phyloP scores from a whole-genome alignment of 2,797 vertebrate genomes.

The Taenioides sp. region DNA sequence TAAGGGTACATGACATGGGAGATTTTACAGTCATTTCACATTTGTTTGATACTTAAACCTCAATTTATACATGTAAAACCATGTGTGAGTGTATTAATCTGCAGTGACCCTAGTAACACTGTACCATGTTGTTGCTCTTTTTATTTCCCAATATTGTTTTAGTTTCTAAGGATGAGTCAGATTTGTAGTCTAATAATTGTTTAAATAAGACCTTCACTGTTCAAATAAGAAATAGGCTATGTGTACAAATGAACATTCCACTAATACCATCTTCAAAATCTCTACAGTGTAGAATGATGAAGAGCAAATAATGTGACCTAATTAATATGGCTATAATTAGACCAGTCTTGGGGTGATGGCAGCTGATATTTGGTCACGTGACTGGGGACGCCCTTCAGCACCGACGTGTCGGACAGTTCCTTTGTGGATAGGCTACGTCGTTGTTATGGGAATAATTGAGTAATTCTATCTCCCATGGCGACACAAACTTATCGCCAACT shows the following conservation, averaged over 20 bases:
- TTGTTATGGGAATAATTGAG: slow-evolving; percentile 5
- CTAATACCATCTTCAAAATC: neutral
- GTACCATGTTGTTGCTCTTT: neutral
- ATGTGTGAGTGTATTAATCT: neutral
- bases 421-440: slow-evolving; percentile 14
- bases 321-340: neutral
- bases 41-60: too few relatives aligned
- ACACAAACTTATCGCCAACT: neutral
- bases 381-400: slow-evolving; percentile 61
- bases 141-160: neutral
- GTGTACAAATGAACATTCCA: neutral
- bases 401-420: slow-evolving; percentile 72
- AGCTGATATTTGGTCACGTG: slow-evolving; percentile 40
- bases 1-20: too few relatives aligned
- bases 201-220: neutral
- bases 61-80: too few relatives aligned
- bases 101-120: neutral
- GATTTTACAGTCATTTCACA: too few relatives aligned
- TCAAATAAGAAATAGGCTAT: neutral
- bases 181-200: neutral
- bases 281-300: neutral
- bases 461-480: neutral
- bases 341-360: neutral
- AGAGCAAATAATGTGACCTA: neutral
- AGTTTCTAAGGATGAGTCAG: neutral